These are phyloP conservation scores for Allolobophora icterica DNA, from an alignment of 2,888 invertebrate genomes.

Conservation along the genomic window DNA sequence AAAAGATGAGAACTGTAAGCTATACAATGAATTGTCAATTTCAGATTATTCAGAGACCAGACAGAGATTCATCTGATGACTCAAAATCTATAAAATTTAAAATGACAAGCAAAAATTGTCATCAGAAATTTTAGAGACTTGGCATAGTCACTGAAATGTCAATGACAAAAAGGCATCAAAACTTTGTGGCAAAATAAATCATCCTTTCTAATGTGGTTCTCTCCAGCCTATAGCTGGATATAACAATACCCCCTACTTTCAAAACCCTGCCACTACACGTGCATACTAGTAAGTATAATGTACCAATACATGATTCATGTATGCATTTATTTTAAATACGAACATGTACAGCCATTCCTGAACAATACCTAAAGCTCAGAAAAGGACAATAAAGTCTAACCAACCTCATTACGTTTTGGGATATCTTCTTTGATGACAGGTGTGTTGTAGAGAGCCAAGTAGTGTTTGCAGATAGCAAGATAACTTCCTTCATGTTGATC, in stretches of 20 bases:
- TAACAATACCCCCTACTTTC: too few species aligned
- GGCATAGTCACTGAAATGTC: not conserved
- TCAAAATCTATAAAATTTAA: not conserved
- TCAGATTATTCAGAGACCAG: not conserved
- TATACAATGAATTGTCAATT: not conserved
- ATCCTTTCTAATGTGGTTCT: not conserved
- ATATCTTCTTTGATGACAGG: slow-evolving; percentile 75
- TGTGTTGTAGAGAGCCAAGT: slow-evolving; percentile 86
- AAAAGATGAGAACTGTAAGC: too few species aligned
- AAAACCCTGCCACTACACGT: too few species aligned
- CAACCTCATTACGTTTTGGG: slow-evolving; percentile 71
- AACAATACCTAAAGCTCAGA: not conserved
- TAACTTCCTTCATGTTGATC: slow-evolving; percentile 93
- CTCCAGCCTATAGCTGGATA: too few species aligned
- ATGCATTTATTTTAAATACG: not conserved
- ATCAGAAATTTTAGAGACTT: not conserved
- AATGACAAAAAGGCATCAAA: not conserved
- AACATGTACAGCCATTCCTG: not conserved
- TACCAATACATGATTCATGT: too few species aligned
- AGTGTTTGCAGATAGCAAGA: slow-evolving; percentile 92
- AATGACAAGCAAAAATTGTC: not conserved
- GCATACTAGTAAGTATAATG: too few species aligned
- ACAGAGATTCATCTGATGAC: not conserved
- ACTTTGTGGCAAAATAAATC: not conserved
- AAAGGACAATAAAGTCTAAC: not conserved